A percentile compares a stretch with the other conserved stretches of the same genome.
phyloP scores from a whole-genome alignment of 2,113 vertebrate species.

The Solea solea region DNA sequence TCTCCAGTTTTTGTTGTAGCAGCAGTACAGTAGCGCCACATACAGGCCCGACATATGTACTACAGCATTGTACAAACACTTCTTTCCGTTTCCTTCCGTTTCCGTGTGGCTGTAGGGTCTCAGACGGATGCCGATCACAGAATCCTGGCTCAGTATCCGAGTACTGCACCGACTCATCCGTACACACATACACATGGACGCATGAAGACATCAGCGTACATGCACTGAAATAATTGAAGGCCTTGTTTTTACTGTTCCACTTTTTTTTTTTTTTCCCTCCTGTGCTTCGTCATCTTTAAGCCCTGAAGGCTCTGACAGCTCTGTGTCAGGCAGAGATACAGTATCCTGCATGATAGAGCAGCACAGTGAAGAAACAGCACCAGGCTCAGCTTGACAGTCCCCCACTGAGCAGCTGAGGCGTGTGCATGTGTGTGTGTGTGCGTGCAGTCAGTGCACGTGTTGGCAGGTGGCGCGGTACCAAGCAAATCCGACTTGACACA shows the following conservation, averaged over 20 bases:
- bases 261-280: slow-evolving; percentile 54
- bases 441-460: slow-evolving; percentile 7
- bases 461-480: slow-evolving; percentile 43
- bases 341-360: slow-evolving; percentile 51
- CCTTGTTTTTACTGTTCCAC: slow-evolving; percentile 44
- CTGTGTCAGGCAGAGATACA: slow-evolving; percentile 42
- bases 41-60: too few relatives aligned
- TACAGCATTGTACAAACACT: too few relatives aligned
- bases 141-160: too few relatives aligned
- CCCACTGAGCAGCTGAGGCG: slow-evolving; percentile 46
- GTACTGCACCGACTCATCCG: neutral
- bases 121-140: too few relatives aligned
- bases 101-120: too few relatives aligned
- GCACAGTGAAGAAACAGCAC: slow-evolving; percentile 37
- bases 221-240: slow-evolving; percentile 27
- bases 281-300: slow-evolving; percentile 31
- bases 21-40: too few relatives aligned
- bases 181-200: slow-evolving; percentile 1
- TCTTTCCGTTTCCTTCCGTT: too few relatives aligned
- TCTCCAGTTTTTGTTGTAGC: too few relatives aligned
- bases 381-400: slow-evolving; percentile 38
- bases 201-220: slow-evolving; percentile 29
- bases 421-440: neutral
- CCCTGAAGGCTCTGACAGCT: slow-evolving; percentile 57
- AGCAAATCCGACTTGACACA: slow-evolving; percentile 52